Conservation (phyloP, 2,888 invertebrate genomes). For the Ormyrus rosae region DNA sequence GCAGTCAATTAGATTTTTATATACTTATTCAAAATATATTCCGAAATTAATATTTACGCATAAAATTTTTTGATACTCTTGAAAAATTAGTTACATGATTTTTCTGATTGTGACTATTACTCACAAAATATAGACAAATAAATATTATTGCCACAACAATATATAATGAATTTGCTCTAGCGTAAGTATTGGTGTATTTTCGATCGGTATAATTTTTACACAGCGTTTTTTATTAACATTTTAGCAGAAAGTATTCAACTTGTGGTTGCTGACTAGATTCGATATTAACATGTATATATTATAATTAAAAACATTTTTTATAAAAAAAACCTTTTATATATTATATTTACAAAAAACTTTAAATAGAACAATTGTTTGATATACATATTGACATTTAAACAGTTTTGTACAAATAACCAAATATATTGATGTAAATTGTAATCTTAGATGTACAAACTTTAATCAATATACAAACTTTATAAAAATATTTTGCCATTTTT, state of each 20-base stretch:
- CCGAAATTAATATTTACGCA: too few relatives aligned
- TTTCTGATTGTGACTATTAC: too few relatives aligned
- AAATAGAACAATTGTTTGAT: constrained; percentile 22
- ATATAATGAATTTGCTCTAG: too few relatives aligned
- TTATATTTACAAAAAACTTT: constrained; percentile 7
- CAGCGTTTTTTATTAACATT: too few relatives aligned
- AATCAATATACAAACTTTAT: constrained; percentile 7
- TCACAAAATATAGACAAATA: too few relatives aligned
- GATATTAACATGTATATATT: constrained; percentile 16
- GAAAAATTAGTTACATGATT: too few relatives aligned
- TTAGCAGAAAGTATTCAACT: neutral
- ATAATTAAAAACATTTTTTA: constrained; percentile 12
- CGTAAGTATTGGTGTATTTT: too few relatives aligned
- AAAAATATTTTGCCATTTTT: neutral
- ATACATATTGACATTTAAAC: constrained; percentile 19
- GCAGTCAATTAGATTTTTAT: too few relatives aligned
- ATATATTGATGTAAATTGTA: constrained; percentile 9
- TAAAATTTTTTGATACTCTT: too few relatives aligned
- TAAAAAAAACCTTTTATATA: constrained; percentile 17
- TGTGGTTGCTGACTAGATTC: constrained; percentile 2
- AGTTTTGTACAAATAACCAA: constrained; percentile 23
- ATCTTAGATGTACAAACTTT: constrained; percentile 24
- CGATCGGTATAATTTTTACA: too few relatives aligned
- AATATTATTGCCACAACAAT: too few relatives aligned
- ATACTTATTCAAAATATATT: too few relatives aligned